Evolutionary conservation across 2,888 invertebrate genomes (phyloP).

Genomic region (Crematogaster levior): DNA sequence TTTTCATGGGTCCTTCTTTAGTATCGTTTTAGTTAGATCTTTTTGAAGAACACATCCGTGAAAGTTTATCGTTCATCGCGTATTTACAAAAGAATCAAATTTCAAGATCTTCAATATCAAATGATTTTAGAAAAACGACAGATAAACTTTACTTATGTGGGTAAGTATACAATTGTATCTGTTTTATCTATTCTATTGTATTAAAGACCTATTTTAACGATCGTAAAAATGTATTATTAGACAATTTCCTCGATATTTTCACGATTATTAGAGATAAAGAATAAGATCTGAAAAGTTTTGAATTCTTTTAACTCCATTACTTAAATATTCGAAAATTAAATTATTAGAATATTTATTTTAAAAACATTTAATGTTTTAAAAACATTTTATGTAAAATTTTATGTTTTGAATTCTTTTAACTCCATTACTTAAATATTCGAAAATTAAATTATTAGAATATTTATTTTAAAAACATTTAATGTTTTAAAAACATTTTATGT

Average conservation of each 20-base stretch:
- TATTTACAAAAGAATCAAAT: neutral
- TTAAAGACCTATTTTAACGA: neutral
- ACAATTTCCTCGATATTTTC: neutral
- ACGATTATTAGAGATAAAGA: neutral
- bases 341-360: neutral
- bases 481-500: neutral
- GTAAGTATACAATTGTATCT: neutral
- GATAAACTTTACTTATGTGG: neutral
- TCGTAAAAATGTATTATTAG: neutral
- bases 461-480: too few species aligned
- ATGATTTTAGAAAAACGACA: neutral
- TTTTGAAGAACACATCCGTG: neutral
- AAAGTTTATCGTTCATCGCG: neutral
- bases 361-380: neutral
- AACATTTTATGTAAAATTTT: too few species aligned
- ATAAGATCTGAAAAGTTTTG: too few species aligned
- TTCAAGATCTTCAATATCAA: neutral
- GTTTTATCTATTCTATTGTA: neutral
- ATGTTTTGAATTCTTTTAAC: neutral
- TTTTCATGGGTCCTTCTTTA: constrained; percentile 10
- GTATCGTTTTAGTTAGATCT: constrained; percentile 4
- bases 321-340: too few species aligned
- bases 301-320: neutral
- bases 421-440: neutral
- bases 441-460: neutral